phyloP scores from a whole-genome alignment of 2,797 vertebrate genomes.

The Chelon labrosus region DNA sequence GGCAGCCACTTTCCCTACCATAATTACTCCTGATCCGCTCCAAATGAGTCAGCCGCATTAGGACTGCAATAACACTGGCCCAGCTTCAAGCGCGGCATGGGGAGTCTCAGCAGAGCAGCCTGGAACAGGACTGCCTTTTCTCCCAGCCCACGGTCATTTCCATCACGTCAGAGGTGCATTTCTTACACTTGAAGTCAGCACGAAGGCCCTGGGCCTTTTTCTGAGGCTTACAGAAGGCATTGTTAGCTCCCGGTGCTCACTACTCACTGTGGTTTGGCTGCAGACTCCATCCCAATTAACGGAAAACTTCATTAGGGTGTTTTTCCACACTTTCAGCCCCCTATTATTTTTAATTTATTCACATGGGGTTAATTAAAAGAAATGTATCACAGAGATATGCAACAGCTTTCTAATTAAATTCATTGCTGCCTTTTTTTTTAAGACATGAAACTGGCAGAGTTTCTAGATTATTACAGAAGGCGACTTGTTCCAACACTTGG shows the following conservation, averaged over 20 bases:
- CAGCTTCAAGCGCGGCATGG: constrained; percentile 81
- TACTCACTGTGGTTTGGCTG: constrained; percentile 84
- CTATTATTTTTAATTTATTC: constrained; percentile 91
- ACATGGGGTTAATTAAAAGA: constrained; percentile 91
- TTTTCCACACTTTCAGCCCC: constrained; percentile 83
- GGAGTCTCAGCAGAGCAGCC: constrained; percentile 84
- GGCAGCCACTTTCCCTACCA: constrained; percentile 84
- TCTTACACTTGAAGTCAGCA: constrained; percentile 85
- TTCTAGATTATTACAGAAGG: constrained; percentile 84
- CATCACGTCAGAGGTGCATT: constrained; percentile 87
- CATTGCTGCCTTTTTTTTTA: constrained; percentile 81
- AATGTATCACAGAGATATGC: constrained; percentile 87
- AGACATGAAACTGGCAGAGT: constrained; percentile 84
- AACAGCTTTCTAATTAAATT: constrained; percentile 90
- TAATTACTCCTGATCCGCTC: constrained; percentile 89
- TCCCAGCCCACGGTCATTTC: constrained; percentile 82
- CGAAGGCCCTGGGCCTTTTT: constrained; percentile 78
- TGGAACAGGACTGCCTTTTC: constrained; percentile 86
- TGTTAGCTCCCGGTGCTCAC: constrained; percentile 82
- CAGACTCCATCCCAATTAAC: constrained; percentile 85
- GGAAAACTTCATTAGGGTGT: constrained; percentile 86
- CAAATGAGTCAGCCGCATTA: constrained; percentile 87
- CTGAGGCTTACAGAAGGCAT: constrained; percentile 81
- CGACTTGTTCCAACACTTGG: constrained; percentile 84
- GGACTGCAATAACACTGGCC: constrained; percentile 86